A percentile compares a stretch with the other conserved stretches of the same genome.
These are phyloP conservation scores for Ctenoplectra terminalis DNA, from an alignment of 1,140 invertebrate species.

Conservation along the genomic window DNA sequence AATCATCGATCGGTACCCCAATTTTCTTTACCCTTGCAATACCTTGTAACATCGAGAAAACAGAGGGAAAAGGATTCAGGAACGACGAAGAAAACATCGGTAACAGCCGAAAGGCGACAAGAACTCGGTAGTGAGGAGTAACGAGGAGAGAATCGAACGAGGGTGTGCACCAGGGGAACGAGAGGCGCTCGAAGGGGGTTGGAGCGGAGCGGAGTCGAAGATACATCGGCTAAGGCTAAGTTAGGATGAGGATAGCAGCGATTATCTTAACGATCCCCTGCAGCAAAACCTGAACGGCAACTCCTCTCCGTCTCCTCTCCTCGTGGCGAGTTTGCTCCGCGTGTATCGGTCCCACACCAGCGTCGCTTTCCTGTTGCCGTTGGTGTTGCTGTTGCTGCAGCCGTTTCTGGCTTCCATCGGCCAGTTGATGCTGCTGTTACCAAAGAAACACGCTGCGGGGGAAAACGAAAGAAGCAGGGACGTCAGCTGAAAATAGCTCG, in stretches of 20 bases:
- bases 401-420: conserved; percentile 21
- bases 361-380: conserved; percentile 47
- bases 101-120: too few relatives aligned
- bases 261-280: conserved; percentile 83
- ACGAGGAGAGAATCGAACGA: background rate
- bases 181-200: conserved; percentile 32
- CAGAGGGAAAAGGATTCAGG: too few relatives aligned
- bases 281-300: conserved; percentile 82
- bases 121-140: conserved; percentile 7
- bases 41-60: background rate
- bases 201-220: conserved; percentile 45
- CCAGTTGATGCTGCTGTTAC: conserved; percentile 15
- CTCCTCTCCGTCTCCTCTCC: conserved; percentile 66
- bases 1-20: conserved; percentile 13
- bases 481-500: conserved; percentile 66
- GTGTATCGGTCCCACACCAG: conserved; percentile 12
- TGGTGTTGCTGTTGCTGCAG: conserved; percentile 47
- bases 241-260: conserved; percentile 81
- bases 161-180: conserved; percentile 1
- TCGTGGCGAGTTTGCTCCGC: conserved; percentile 8
- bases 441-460: conserved; percentile 40
- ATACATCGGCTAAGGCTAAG: conserved; percentile 76
- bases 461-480: conserved; percentile 17
- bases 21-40: background rate
- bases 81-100: conserved; percentile 20